Percentiles rank a stretch among this genome's conserved stretches.
Evolutionary conservation across 1,140 invertebrate genomes (phyloP).

Genomic region (Drosophila quadrilineata): DNA sequence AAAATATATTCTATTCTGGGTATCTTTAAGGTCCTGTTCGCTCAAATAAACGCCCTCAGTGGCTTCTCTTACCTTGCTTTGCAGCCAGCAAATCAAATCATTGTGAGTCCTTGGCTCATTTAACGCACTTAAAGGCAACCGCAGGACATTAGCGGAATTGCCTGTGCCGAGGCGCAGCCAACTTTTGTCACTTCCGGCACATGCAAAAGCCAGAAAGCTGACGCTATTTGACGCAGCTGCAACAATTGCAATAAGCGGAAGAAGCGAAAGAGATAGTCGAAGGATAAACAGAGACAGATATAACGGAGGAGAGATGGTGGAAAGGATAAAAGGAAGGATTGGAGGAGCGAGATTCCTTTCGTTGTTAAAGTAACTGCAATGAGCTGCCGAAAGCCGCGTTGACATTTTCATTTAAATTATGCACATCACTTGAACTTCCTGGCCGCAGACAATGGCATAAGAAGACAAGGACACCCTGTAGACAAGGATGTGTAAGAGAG

Average conservation of each 20-base stretch:
- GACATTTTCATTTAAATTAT: constrained; percentile 80
- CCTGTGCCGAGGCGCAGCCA: constrained; percentile 14
- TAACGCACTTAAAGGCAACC: constrained; percentile 61
- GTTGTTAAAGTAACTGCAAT: constrained; percentile 64
- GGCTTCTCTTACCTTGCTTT: background rate
- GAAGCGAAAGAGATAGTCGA: constrained; percentile 33
- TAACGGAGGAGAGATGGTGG: no score
- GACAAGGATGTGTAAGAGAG: background rate
- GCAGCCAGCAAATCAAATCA: background rate
- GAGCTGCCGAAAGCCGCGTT: constrained; percentile 73
- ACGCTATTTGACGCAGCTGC: background rate
- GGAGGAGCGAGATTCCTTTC: no score
- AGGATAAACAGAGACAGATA: constrained; percentile 5
- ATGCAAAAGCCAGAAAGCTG: constrained; percentile 8
- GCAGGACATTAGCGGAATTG: constrained; percentile 30
- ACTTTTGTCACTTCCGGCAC: constrained; percentile 61
- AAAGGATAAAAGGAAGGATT: no score
- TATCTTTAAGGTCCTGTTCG: no score
- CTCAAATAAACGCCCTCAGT: no score
- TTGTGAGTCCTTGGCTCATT: constrained; percentile 31
- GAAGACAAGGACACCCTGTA: background rate
- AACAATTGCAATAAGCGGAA: constrained; percentile 26
- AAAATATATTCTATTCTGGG: no score
- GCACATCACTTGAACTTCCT: constrained; percentile 77
- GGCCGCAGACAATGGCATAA: constrained; percentile 25